phyloP scores from a whole-genome alignment of 2,113 vertebrate genomes.

The Gallinago undulata region DNA sequence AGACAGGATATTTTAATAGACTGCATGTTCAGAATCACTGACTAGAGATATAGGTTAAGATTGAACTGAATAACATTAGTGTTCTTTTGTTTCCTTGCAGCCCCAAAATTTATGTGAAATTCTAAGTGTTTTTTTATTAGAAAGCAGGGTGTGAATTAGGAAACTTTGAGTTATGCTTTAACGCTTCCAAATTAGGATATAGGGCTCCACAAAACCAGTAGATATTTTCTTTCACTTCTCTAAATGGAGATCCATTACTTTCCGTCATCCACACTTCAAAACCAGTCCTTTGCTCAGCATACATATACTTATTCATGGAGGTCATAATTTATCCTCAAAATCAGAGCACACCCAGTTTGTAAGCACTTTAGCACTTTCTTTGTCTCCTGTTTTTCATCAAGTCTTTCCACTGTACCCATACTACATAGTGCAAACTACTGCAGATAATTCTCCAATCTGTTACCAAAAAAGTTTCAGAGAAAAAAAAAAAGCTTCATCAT shows the following conservation, averaged over 20 bases:
- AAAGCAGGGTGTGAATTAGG: neutral
- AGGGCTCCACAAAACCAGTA: neutral
- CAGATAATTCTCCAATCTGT: neutral
- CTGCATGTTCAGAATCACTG: neutral
- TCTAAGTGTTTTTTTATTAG: neutral
- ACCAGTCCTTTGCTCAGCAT: neutral
- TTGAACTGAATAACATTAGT: neutral
- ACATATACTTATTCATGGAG: neutral
- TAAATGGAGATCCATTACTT: neutral
- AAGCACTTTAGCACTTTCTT: neutral
- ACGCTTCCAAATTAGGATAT: neutral
- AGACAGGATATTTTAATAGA: neutral
- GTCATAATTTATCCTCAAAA: neutral
- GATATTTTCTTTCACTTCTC: neutral
- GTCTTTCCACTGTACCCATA: neutral
- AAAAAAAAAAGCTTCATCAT: neutral
- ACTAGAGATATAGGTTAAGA: neutral
- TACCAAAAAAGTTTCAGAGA: neutral
- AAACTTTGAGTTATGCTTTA: neutral
- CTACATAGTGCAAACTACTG: neutral
- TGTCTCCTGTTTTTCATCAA: neutral
- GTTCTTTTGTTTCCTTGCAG: neutral
- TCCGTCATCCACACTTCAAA: neutral
- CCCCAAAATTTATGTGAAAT: neutral
- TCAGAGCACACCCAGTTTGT: neutral